Conservation (phyloP, 2,113 vertebrate species). For the Hyla sarda region DNA sequence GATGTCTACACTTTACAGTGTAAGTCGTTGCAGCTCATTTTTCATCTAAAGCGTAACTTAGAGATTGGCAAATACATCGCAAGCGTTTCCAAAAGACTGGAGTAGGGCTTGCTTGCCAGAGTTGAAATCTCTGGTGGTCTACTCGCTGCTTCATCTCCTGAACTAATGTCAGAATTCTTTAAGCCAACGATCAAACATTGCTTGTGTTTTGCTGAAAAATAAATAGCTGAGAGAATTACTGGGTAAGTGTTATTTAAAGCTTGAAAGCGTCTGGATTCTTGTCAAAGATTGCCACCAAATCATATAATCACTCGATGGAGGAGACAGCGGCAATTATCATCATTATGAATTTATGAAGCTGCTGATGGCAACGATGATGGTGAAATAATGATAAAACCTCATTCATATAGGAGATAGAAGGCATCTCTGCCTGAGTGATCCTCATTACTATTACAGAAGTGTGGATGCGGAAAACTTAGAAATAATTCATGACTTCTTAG, state of each 20-base stretch:
- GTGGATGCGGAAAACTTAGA: constrained; percentile 3
- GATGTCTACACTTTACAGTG: neutral
- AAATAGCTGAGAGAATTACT: constrained; percentile 58
- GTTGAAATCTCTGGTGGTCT: constrained; percentile 53
- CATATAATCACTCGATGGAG: constrained; percentile 55
- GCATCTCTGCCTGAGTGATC: constrained; percentile 39
- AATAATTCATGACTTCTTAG: constrained; percentile 29
- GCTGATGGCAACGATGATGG: constrained; percentile 50
- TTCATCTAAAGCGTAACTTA: constrained; percentile 32
- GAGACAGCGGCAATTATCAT: constrained; percentile 54
- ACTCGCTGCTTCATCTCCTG: constrained; percentile 52
- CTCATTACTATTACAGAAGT: constrained; percentile 9
- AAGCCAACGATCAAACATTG: constrained; percentile 49
- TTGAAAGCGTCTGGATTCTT: constrained; percentile 55
- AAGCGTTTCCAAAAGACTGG: constrained; percentile 56
- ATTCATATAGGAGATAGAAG: constrained; percentile 46
- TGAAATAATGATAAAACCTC: constrained; percentile 52
- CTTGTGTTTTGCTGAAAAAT: constrained; percentile 40
- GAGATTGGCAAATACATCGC: constrained; percentile 48
- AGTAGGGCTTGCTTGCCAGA: constrained; percentile 52
- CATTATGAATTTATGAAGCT: constrained; percentile 55
- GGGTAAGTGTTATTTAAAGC: constrained; percentile 57
- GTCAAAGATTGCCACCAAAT: constrained; percentile 58
- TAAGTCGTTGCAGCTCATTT: constrained; percentile 22
- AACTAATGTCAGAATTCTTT: constrained; percentile 55